These are phyloP conservation scores for Dryadula phaetusa DNA, from an alignment of 2,888 invertebrate genomes.

Conservation along the genomic window DNA sequence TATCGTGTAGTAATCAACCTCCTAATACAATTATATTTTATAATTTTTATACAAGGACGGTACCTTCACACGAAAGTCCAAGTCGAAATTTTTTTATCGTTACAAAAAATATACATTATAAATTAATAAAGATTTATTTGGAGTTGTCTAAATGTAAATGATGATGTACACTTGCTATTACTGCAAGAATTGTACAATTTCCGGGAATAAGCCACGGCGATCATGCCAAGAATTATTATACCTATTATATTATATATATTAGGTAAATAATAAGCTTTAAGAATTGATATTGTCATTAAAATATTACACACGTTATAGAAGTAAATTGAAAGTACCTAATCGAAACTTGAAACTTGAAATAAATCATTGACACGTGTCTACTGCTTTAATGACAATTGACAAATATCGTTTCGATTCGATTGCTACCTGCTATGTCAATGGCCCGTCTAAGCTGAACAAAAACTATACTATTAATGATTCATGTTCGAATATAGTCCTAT, in stretches of 20 bases:
- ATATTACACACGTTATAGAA: neutral
- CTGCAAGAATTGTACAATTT: too few species aligned
- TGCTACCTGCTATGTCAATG: conserved; percentile 23
- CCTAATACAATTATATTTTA: neutral
- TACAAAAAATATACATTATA: too few species aligned
- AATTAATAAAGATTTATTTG: too few species aligned
- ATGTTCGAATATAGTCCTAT: conserved; percentile 26
- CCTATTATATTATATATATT: too few species aligned
- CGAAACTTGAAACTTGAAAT: neutral
- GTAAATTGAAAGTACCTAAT: neutral
- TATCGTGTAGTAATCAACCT: neutral
- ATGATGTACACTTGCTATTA: too few species aligned
- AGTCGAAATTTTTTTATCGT: neutral
- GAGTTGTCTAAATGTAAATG: too few species aligned
- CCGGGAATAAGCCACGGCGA: too few species aligned
- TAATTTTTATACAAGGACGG: neutral
- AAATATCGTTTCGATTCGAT: conserved; percentile 20
- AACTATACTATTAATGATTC: conserved; percentile 28
- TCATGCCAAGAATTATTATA: too few species aligned
- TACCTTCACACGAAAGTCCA: neutral
- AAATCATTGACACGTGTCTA: conserved; percentile 7
- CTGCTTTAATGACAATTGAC: conserved; percentile 1
- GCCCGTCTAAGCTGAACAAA: conserved; percentile 23
- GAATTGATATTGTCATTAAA: neutral
- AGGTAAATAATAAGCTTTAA: neutral